Evolutionary conservation across 1,140 invertebrate genomes (phyloP), one percentile per base, ranked within the genome.

Genomic region (Popillia japonica): DNA sequence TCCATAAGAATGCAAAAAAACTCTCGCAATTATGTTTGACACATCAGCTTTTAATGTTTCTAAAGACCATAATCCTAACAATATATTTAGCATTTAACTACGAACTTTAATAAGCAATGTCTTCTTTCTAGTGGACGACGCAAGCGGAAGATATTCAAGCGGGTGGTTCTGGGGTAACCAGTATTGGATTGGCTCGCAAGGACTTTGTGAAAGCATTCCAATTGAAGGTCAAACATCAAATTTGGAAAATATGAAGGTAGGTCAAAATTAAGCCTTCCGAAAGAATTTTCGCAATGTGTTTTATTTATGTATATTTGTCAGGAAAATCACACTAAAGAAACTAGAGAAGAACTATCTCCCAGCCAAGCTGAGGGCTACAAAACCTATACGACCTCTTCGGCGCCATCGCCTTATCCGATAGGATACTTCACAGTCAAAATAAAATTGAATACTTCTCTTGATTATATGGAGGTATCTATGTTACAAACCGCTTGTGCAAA

Each of bases 131-230:
- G 94, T 93, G 90, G 92, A 93, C 78, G 94, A 96, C 86, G 92
- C 94, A 17, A 93, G 93, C 82, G 94, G 94, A 11, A 90, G 93
- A 80, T 95, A 94, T 84, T 92, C 92, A 3, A 92, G 92, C 68
- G 92, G 93, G 83, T 95, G 93, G 88, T 94, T 93, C 86, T 95
- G 93, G 92, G 94, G 94, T 40, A 96, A 96, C 86, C 92, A 92
- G 76, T 96, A 93, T 87, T 95, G 94, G 91, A 90, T 91, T 41
- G 94, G 94, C 79, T 96, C 94, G 1, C 89, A 92, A 48, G 92
- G 92, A 77, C 90, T 94, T 40, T 96, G 94, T 84, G 86, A 90
- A 72, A 90, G 92, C 78, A 93, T 94, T 77, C 90, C 78, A 27
- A 80, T 83, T 9, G 80, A 82, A 83, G 73, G 17, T 10, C 1